Evolutionary conservation across 2,888 invertebrate species (phyloP).

Genomic region (Limnephilus lunatus): DNA sequence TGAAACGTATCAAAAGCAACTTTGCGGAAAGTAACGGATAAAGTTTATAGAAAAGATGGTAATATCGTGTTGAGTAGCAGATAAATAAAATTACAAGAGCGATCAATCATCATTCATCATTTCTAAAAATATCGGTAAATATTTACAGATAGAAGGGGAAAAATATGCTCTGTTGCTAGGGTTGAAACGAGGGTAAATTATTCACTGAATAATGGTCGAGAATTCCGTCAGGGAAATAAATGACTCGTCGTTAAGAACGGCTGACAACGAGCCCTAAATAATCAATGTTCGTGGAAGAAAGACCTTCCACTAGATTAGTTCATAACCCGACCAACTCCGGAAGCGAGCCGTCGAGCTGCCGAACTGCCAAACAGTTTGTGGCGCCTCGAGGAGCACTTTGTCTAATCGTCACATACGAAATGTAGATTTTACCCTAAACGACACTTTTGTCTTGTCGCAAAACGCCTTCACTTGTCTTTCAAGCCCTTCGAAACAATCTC

Average conservation of each 20-base stretch:
- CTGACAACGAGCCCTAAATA: conserved; percentile 26
- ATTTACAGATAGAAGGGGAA: background rate
- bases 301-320: conserved; percentile 28
- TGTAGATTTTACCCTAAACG: background rate
- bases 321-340: background rate
- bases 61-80: background rate
- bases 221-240: conserved; percentile 30
- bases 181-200: background rate
- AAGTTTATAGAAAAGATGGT: background rate
- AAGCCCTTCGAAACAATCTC: background rate
- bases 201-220: conserved; percentile 15
- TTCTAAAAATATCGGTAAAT: background rate
- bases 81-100: background rate
- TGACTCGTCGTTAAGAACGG: conserved; percentile 21
- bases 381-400: background rate
- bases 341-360: background rate
- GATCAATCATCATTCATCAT: conserved; percentile 9
- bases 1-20: background rate
- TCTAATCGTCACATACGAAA: conserved; percentile 15
- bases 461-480: background rate
- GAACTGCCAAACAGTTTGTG: background rate
- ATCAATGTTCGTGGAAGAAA: conserved; percentile 28
- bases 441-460: conserved; percentile 6
- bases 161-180: background rate
- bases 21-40: background rate